Base-by-base conservation (phyloP, 2,113 vertebrate species). In the Corythaeola cristata region DNA sequence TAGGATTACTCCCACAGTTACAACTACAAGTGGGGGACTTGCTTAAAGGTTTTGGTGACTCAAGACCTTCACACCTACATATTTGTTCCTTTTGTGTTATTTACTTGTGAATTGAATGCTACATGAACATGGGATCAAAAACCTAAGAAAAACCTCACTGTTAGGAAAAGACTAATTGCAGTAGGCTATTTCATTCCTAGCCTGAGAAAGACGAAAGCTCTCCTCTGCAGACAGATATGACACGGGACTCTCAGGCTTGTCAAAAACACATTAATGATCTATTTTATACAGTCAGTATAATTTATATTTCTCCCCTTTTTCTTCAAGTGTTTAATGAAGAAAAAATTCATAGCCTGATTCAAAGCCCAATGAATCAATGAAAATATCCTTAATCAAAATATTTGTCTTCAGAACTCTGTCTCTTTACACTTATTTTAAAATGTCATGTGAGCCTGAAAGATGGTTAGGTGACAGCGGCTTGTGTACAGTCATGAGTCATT, bases 311-410 rank as follows among this genome's bases (percentile, higher is more conserved):
- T 90, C 47, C 47, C 7, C 19, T 86, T 64, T 94, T 95, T 90
- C 45, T 94, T 85, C 75, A 90, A 76, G 32, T 49, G 47, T 56
- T 83, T 93, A 96, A 69, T 33, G 24, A 86, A 94, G 75, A 93
- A 96, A 92, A 91, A 84, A 63, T 86, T 67, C 53, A 78, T 11
- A 52, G 39, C 21, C 79, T 47, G 21, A 67, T 72, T 94, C 73
- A 60, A 94, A 87, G 26, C 26, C 52, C 19, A 62, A 44, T 60
- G 30, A 94, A 88, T 81, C 88, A 94, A 77, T 71, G 89, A 86
- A 94, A 96, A 85, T 62, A 85, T 13, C 28, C 62, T 74, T 45
- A 90, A 62, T 67, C 24, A 86, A 97, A 96, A 94, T 74, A 90
- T 81, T 92, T 96, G 47, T 81, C 63, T 78, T 41, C 39, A 86